Evolutionary conservation across 1,140 invertebrate species (phyloP).

Genomic region (Heliconius hermathena): DNA sequence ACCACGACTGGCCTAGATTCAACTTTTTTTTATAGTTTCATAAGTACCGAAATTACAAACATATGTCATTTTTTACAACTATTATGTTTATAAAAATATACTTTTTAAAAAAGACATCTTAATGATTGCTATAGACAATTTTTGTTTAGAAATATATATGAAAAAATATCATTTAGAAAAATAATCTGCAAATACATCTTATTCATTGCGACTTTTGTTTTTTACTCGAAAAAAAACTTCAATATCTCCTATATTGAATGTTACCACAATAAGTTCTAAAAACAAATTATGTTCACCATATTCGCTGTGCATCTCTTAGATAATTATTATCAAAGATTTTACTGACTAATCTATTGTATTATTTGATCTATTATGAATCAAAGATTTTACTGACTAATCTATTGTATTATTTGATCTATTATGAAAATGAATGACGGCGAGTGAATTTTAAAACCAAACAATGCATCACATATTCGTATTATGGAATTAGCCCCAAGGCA

Average conservation of each 20-base stretch:
- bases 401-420: slow-evolving; percentile 17
- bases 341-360: background rate
- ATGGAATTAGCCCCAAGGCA: no score
- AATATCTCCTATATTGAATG: background rate
- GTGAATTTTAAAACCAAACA: slow-evolving; percentile 11
- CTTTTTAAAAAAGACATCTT: no score
- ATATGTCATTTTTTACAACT: no score
- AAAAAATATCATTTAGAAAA: no score
- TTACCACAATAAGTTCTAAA: background rate
- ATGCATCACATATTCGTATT: slow-evolving; percentile 25
- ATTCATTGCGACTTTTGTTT: background rate
- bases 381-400: no score
- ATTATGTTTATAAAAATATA: no score
- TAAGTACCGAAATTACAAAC: no score
- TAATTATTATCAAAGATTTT: background rate
- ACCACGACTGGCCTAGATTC: no score
- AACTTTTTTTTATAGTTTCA: no score
- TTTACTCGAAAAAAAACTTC: background rate
- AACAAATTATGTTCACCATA: background rate
- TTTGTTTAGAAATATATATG: no score
- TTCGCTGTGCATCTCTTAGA: background rate
- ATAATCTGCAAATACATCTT: no score
- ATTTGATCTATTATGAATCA: slow-evolving; percentile 24
- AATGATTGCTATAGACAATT: no score
- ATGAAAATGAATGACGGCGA: slow-evolving; percentile 34